These are phyloP conservation scores for Pyrrhosoma nymphula DNA, from an alignment of 2,888 invertebrate genomes.

Conservation along the genomic window DNA sequence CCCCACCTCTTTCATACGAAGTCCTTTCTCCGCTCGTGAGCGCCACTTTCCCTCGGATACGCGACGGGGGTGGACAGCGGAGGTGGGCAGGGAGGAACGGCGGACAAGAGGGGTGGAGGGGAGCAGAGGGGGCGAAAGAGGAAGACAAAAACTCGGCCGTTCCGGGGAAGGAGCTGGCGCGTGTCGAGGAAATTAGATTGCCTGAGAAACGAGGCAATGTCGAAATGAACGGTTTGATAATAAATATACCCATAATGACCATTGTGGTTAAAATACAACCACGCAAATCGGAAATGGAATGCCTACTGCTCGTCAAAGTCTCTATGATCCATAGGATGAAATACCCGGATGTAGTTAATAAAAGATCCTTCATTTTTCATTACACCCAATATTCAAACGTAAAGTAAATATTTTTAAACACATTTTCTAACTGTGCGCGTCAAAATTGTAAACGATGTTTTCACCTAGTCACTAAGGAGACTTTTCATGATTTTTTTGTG, in stretches of 20 bases:
- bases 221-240: neutral
- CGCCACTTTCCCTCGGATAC: neutral
- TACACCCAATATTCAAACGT: too few relatives aligned
- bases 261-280: neutral
- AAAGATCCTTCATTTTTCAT: too few relatives aligned
- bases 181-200: neutral
- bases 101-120: neutral
- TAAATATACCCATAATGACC: neutral
- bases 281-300: neutral
- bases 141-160: neutral
- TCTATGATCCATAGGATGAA: too few relatives aligned
- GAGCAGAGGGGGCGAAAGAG: neutral
- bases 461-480: too few relatives aligned
- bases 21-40: neutral
- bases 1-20: neutral
- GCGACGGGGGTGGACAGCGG: neutral
- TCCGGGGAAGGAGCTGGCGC: neutral
- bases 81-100: neutral
- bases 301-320: too few relatives aligned
- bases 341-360: too few relatives aligned
- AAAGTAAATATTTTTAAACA: too few relatives aligned
- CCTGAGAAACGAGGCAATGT: neutral
- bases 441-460: too few relatives aligned
- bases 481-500: too few relatives aligned
- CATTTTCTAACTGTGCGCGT: too few relatives aligned